Conservation (phyloP, 2,888 invertebrate species). For the Hyles lineata region DNA sequence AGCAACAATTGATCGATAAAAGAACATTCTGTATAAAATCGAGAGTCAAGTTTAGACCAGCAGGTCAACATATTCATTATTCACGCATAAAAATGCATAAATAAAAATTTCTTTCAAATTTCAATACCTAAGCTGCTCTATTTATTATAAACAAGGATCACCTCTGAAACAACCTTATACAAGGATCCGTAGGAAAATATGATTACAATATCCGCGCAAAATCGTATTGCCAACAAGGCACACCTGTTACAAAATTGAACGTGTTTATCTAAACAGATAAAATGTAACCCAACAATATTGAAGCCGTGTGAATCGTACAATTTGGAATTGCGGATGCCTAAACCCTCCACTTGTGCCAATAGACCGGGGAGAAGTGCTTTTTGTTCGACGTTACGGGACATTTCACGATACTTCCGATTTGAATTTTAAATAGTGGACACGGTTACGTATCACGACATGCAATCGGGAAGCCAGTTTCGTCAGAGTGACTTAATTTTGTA, state of each 20-base stretch:
- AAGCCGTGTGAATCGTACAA: slow-evolving; percentile 25
- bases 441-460: background rate
- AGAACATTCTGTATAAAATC: no score
- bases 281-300: slow-evolving; percentile 28
- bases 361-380: slow-evolving; percentile 28
- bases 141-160: no score
- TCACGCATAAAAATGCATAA: no score
- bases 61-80: no score
- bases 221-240: slow-evolving; percentile 9
- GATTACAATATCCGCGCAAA: slow-evolving; percentile 15
- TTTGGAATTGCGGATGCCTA: slow-evolving; percentile 12
- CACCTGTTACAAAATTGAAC: slow-evolving; percentile 31
- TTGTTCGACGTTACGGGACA: slow-evolving; percentile 20
- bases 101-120: no score
- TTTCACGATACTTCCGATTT: background rate
- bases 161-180: background rate
- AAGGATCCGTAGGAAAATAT: background rate
- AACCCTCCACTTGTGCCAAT: slow-evolving; percentile 28
- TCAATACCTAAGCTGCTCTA: no score
- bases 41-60: no score
- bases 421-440: background rate
- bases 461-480: background rate
- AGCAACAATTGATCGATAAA: no score
- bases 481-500: background rate
- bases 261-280: slow-evolving; percentile 30